Evolutionary conservation across 2,113 vertebrate species (phyloP).

Genomic region (Myiagra hebetior): DNA sequence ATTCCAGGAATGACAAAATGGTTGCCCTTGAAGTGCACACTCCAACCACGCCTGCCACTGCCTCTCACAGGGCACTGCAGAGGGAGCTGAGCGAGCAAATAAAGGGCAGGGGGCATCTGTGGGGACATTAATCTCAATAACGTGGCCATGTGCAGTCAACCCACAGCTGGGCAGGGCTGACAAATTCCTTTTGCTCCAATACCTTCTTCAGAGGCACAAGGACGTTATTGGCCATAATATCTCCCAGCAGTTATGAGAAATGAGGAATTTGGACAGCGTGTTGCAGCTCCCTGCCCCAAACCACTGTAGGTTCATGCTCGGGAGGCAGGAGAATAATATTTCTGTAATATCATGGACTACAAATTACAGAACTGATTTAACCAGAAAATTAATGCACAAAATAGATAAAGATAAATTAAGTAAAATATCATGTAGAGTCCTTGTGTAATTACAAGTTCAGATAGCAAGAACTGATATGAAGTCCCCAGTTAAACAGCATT

Average conservation of each 20-base stretch:
- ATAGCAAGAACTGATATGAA: neutral
- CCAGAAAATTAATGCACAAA: neutral
- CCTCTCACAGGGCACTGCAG: neutral
- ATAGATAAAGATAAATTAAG: neutral
- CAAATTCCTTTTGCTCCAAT: neutral
- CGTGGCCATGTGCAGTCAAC: neutral
- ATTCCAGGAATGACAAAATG: neutral
- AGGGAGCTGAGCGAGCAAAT: neutral
- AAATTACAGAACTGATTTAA: neutral
- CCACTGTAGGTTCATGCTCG: neutral
- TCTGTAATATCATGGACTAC: neutral
- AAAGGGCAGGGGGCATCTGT: neutral
- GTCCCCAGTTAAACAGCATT: neutral
- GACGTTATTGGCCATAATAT: rapidly evolving
- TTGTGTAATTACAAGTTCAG: neutral
- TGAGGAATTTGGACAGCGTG: neutral
- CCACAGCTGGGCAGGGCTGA: neutral
- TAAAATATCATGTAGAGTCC: neutral
- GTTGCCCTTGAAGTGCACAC: neutral
- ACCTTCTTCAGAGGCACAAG: neutral
- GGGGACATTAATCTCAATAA: neutral
- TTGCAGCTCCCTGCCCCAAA: neutral
- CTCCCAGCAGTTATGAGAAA: neutral
- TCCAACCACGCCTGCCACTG: neutral
- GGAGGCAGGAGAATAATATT: neutral